Percentiles rank a stretch among this genome's conserved stretches.
These are phyloP conservation scores for Tipula lateralis DNA, from an alignment of 2,888 invertebrate genomes.

Conservation along the genomic window DNA sequence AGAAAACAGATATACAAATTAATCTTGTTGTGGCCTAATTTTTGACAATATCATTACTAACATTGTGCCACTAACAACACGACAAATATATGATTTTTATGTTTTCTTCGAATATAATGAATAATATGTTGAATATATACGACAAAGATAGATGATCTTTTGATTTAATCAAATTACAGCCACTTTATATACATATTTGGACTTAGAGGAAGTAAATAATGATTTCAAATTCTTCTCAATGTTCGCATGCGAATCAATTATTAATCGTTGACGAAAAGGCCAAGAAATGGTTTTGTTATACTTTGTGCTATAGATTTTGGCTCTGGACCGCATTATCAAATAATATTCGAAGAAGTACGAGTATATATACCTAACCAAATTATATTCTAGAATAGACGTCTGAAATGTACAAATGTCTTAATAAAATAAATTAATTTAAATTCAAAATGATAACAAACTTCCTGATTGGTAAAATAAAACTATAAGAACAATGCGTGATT, in stretches of 20 bases:
- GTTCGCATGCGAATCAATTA: not conserved
- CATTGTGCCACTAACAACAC: too few relatives aligned
- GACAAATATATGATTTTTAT: not conserved
- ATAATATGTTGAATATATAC: not conserved
- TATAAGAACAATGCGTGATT: not conserved
- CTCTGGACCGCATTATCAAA: not conserved
- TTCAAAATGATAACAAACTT: not conserved
- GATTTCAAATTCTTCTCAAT: not conserved
- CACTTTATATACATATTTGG: not conserved
- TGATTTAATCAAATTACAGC: not conserved
- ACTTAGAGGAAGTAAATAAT: not conserved
- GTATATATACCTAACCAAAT: too few relatives aligned
- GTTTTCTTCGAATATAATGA: not conserved
- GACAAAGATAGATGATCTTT: not conserved
- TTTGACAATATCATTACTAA: not conserved
- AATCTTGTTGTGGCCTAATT: not conserved
- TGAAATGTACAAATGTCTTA: not conserved
- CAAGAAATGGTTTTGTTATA: not conserved
- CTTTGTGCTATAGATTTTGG: not conserved
- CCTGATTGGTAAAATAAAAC: not conserved
- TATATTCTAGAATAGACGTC: not conserved
- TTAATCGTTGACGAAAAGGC: too few relatives aligned
- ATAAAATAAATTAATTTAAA: not conserved
- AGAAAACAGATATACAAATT: not conserved
- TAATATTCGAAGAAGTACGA: not conserved